Conservation (phyloP, 1,140 invertebrate genomes). For the Aphaenogaster floridana region DNA sequence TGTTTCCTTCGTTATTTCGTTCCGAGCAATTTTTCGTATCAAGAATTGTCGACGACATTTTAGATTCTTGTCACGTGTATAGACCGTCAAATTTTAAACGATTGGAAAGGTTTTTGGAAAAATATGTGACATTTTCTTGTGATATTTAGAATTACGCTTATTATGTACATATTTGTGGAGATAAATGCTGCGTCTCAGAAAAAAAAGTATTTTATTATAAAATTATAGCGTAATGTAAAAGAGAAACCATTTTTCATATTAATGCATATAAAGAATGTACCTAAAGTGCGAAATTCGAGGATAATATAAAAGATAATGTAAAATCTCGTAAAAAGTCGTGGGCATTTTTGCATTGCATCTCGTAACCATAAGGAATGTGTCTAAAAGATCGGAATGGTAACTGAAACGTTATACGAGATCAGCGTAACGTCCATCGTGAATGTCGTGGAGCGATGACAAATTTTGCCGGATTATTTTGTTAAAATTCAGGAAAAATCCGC, state of each 20-base stretch:
- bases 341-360: background rate
- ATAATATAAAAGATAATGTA: background rate
- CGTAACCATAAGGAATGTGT: background rate
- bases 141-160: slow-evolving; percentile 7
- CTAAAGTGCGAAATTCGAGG: background rate
- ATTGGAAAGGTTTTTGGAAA: background rate
- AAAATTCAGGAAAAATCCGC: slow-evolving; percentile 56
- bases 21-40: background rate
- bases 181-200: background rate
- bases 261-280: background rate
- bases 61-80: background rate
- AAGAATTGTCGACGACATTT: slow-evolving; percentile 6
- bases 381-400: slow-evolving; percentile 1
- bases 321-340: background rate
- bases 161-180: background rate
- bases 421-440: slow-evolving; percentile 25
- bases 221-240: background rate
- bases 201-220: slow-evolving; percentile 2
- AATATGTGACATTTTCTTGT: background rate
- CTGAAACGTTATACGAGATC: slow-evolving; percentile 14
- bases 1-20: slow-evolving; percentile 51
- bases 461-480: slow-evolving; percentile 62
- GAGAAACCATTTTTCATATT: background rate
- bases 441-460: slow-evolving; percentile 49
- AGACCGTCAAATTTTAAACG: background rate